Evolutionary conservation across 2,888 invertebrate species (phyloP), one percentile per base, ranked within the genome.

Genomic region (Crematogaster levior): DNA sequence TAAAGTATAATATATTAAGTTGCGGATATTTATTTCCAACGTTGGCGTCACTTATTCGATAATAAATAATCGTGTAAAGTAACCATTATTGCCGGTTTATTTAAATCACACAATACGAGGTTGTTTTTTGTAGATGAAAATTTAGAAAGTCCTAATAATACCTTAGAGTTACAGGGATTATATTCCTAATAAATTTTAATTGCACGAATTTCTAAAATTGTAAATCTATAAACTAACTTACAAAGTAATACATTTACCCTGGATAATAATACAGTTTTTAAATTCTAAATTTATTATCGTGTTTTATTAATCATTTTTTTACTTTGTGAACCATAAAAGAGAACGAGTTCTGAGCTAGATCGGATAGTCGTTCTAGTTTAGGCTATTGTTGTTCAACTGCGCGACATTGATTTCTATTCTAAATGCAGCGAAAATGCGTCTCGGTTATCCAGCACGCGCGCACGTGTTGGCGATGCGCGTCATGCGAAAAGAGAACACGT

Each of bases 401-500:
- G 30, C 30, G 27, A 15, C 43, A 73, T 60, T 18, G 21, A 43
- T 73, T 60, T 30, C 34, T 21, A n/a, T 27, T 34, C 7, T 34
- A 3, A 21, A 10, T 10, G 34, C 18, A 34, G 60, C 46, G 24
- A 73, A 46, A 73, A 60, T 34, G 73, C 43, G 5, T 73, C 10
- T 65, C 24, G 21, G 15, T 77, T 60, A 27, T 30, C 34, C n/a
- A 46, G n/a, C n/a, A 27, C 40, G 12, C 56, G 51, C 63, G 70
- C 77, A 77, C 81, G 81, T 81, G 81, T 72, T 46, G 5, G 43
- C 51, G 65, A 66, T 72, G 80, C 65, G 63, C 53, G 70, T 75
- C 75, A 61, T 63, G 70, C n/a, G 51, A 84, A 82, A 73, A 81
- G 65, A 65, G 70, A 81, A 82, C 63, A 79, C 72, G 65, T 77